A percentile compares a stretch with the other conserved stretches of the same genome.
Conservation (phyloP, 2,113 vertebrate genomes). For the Limnothrissa miodon region DNA sequence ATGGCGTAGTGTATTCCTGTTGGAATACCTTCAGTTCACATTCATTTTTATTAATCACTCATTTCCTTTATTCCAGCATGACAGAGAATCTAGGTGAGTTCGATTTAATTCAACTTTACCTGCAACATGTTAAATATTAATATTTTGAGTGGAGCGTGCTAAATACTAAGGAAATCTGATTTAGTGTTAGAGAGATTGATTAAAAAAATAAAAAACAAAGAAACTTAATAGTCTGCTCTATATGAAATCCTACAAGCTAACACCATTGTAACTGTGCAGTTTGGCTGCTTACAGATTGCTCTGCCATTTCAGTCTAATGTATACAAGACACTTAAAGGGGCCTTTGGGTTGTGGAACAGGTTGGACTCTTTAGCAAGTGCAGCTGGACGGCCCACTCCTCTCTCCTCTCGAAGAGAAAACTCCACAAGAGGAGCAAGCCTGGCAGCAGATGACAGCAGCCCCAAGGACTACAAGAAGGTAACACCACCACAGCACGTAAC, state of each 20-base stretch:
- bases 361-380: conserved; percentile 66
- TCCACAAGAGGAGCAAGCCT: conserved; percentile 76
- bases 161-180: no score
- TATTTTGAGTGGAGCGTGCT: background rate
- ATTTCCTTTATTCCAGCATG: conserved; percentile 75
- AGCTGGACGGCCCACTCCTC: conserved; percentile 71
- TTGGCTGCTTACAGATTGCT: background rate
- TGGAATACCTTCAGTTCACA: background rate
- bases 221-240: background rate
- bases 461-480: conserved; percentile 86
- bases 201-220: background rate
- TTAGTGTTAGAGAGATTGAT: background rate
- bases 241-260: background rate
- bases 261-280: background rate
- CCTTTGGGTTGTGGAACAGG: conserved; percentile 57
- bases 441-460: conserved; percentile 72
- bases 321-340: background rate
- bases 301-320: background rate
- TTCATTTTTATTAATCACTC: conserved; percentile 12
- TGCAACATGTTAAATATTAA: background rate
- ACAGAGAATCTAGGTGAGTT: conserved; percentile 85
- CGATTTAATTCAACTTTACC: conserved; percentile 22
- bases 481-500: background rate
- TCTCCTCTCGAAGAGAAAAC: conserved; percentile 76
- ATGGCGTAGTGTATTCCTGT: background rate